Percentiles rank a stretch among this genome's conserved stretches.
These are phyloP conservation scores for Cydia strobilella DNA, from an alignment of 1,140 invertebrate species.

Conservation along the genomic window DNA sequence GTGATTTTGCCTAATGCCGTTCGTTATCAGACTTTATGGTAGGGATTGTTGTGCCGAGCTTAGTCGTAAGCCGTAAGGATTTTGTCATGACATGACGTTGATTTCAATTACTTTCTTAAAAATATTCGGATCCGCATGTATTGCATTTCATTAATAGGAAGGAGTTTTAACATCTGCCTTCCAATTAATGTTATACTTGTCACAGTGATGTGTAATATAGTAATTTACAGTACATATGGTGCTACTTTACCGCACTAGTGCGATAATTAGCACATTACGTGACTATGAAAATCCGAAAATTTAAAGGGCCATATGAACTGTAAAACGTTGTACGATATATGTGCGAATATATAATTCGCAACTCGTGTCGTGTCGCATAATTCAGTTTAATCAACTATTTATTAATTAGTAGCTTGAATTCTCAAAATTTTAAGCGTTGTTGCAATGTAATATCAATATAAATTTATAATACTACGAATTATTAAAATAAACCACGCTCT, in stretches of 20 bases:
- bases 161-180: background rate
- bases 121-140: background rate
- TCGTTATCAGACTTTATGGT: background rate
- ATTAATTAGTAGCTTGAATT: background rate
- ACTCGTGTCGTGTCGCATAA: too few species aligned
- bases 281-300: too few species aligned
- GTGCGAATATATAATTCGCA: too few species aligned
- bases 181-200: too few species aligned
- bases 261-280: too few species aligned
- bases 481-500: background rate
- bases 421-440: background rate
- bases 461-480: background rate
- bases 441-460: background rate
- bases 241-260: too few species aligned
- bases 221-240: too few species aligned
- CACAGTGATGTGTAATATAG: too few species aligned
- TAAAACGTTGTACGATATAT: too few species aligned
- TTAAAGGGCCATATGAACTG: too few species aligned
- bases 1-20: too few species aligned
- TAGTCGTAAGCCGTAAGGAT: background rate
- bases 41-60: background rate
- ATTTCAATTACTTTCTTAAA: background rate
- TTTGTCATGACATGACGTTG: background rate
- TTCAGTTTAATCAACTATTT: background rate
- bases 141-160: background rate